Base-by-base conservation (phyloP, 2,888 invertebrate species). In the Chloromyia formosa region DNA sequence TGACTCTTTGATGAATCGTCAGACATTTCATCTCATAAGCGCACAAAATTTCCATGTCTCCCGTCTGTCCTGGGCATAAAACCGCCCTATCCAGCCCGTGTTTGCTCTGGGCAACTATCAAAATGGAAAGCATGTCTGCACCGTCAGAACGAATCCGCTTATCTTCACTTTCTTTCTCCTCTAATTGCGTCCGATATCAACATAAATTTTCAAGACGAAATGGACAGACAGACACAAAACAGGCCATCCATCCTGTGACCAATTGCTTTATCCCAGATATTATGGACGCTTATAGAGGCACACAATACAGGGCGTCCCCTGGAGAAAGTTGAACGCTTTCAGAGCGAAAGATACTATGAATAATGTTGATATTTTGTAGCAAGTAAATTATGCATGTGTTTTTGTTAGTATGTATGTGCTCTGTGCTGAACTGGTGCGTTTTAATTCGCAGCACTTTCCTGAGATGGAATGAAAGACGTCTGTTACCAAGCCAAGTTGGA, bases 311-410 rank as follows among this genome's bases (percentile, higher is more conserved):
- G n/a, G 23, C 72, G 35, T 58, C 45, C 60, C 53, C 49, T 27
- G 68, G 56, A 18, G 16, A 56, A 54, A 69, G 56, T n/a, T 54
- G 49, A 20, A 69, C 54, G 16, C 27, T 14, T 45, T 53, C 54
- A 12, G 42, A n/a, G n/a, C n/a, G 22, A 10, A 20, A 27, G 73
- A 73, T 49, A 49, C 73, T 22, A 73, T 73, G 73, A 73, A 45
- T 73, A 62, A 72, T 73, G 42, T 73, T 61, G 61, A 61, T 49
- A 53, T 68, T 72, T 74, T 49, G 62, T 68, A 68, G 76, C 72
- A 54, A 76, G 74, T 76, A 76, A 76, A 74, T 76, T 76, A 76
- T n/a, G n/a, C n/a, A n/a, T n/a, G n/a, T n/a, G n/a, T n/a, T n/a
- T 76, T 76, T 76, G 76, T 76, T 73, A 76, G 71, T 18, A 71